Evolutionary conservation across 1,140 invertebrate genomes (phyloP).

Genomic region (Plutomurus gul): DNA sequence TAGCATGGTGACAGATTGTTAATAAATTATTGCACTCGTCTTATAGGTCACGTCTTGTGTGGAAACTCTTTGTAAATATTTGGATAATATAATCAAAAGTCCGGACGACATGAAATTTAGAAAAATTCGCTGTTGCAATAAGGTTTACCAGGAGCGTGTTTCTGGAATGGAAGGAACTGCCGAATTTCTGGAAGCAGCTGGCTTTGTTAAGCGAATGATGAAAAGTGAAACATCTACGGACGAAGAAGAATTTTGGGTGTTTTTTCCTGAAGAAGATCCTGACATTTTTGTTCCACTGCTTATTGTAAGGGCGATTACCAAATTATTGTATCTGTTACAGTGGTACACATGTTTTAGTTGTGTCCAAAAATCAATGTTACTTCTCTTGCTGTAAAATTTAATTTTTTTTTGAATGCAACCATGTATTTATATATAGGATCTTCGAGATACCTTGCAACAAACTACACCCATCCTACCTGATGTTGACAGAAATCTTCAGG

Average conservation of each 20-base stretch:
- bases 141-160: constrained; percentile 79
- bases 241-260: constrained; percentile 55
- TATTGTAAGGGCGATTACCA: constrained; percentile 23
- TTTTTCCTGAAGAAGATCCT: constrained; percentile 38
- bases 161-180: constrained; percentile 74
- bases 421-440: constrained; percentile 46
- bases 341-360: background rate
- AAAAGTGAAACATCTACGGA: constrained; percentile 55
- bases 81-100: constrained; percentile 86
- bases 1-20: background rate
- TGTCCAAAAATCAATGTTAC: background rate
- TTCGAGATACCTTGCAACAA: constrained; percentile 64
- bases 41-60: constrained; percentile 74
- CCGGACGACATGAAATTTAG: constrained; percentile 86
- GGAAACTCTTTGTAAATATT: constrained; percentile 83
- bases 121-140: constrained; percentile 85
- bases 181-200: constrained; percentile 81
- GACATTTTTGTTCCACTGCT: constrained; percentile 32
- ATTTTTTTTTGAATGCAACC: background rate
- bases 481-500: constrained; percentile 80
- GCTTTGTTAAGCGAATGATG: constrained; percentile 70
- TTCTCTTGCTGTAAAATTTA: background rate
- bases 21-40: background rate
- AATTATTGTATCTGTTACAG: background rate
- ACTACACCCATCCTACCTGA: constrained; percentile 81